A percentile compares a stretch with the other conserved stretches of the same genome.
phyloP scores from a whole-genome alignment of 2,888 invertebrate species.

The Phasia obesa region DNA sequence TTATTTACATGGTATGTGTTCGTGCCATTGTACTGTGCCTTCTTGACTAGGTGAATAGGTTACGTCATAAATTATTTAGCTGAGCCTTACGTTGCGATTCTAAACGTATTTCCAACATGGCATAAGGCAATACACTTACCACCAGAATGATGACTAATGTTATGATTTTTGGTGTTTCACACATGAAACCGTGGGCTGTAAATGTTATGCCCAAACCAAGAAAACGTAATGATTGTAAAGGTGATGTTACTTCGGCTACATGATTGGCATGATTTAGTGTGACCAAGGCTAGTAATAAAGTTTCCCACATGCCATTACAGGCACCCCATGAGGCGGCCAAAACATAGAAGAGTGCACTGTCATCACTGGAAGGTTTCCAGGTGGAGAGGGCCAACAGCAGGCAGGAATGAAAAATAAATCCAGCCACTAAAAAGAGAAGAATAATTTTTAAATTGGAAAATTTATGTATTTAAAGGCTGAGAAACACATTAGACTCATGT shows the following conservation, averaged over 20 bases:
- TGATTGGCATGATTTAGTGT: slow-evolving; percentile 82
- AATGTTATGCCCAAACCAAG: slow-evolving; percentile 86
- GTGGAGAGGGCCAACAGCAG: slow-evolving; percentile 88
- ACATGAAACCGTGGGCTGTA: slow-evolving; percentile 85
- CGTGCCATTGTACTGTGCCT: slow-evolving; percentile 76
- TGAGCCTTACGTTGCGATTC: slow-evolving; percentile 82
- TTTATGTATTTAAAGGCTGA: neutral
- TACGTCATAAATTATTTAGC: slow-evolving; percentile 81
- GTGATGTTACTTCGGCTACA: slow-evolving; percentile 81
- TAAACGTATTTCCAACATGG: slow-evolving; percentile 81
- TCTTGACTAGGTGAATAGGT: slow-evolving; percentile 81
- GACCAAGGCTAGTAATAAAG: slow-evolving; percentile 83
- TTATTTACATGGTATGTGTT: slow-evolving; percentile 80
- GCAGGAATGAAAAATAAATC: slow-evolving; percentile 91
- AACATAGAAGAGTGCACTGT: slow-evolving; percentile 91
- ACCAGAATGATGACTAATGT: slow-evolving; percentile 81
- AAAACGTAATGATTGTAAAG: slow-evolving; percentile 85
- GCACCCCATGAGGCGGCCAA: slow-evolving; percentile 94
- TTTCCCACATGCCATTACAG: slow-evolving; percentile 93
- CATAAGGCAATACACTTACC: slow-evolving; percentile 81
- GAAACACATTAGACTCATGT: too few species aligned
- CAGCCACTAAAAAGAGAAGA: slow-evolving; percentile 85
- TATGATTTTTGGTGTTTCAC: slow-evolving; percentile 82
- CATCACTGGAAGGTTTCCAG: slow-evolving; percentile 92
- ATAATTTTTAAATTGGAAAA: neutral